Percentiles rank a stretch among this genome's conserved stretches.
phyloP scores from a whole-genome alignment of 2,888 invertebrate species.

The Calameuta idolon region DNA sequence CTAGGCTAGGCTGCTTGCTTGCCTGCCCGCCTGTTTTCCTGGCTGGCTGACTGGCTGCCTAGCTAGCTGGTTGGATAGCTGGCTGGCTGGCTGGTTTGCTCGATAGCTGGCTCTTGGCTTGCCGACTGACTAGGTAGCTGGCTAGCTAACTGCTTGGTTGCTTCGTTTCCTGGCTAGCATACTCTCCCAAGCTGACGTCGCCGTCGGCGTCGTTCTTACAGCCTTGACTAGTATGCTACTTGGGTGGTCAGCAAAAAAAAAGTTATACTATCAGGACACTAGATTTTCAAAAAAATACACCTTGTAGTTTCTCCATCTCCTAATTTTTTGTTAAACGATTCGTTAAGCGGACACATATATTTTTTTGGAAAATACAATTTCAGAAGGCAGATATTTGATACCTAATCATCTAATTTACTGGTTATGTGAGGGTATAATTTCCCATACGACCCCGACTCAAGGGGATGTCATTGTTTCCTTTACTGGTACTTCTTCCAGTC shows the following conservation, averaged over 20 bases:
- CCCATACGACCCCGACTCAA: neutral
- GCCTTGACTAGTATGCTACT: neutral
- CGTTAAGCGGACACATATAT: neutral
- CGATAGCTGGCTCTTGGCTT: neutral
- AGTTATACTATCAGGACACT: neutral
- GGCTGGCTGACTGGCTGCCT: neutral
- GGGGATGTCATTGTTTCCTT: neutral
- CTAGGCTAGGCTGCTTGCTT: constrained; percentile 12
- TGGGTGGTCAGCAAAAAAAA: neutral
- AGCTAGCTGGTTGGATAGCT: neutral
- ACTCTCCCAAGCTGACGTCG: neutral
- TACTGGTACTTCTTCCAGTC: neutral
- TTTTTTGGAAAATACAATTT: neutral
- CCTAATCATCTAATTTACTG: neutral
- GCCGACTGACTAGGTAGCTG: neutral
- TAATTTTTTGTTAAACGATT: neutral
- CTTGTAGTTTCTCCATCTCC: neutral
- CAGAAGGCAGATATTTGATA: neutral
- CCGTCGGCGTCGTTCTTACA: neutral
- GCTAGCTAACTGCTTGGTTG: neutral
- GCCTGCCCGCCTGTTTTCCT: neutral
- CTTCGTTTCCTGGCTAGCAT: neutral
- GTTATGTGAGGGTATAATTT: neutral
- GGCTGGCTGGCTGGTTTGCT: neutral
- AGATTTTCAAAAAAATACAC: neutral